Base-by-base conservation (phyloP, 2,113 vertebrate species). In the Myodes glareolus region DNA sequence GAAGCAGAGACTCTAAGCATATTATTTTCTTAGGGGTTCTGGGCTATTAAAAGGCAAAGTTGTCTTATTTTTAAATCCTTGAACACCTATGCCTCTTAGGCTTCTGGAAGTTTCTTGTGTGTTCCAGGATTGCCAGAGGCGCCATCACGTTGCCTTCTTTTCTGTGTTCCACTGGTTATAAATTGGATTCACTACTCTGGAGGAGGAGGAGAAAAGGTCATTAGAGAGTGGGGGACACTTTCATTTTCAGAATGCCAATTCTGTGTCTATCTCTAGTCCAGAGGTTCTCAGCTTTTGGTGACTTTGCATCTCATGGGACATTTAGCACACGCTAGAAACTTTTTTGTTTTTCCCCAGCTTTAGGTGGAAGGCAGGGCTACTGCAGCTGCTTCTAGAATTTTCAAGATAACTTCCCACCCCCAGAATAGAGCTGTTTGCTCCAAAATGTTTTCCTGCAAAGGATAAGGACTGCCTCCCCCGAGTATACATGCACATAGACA, bases 1-100 rank as follows among this genome's bases (percentile, higher is more conserved):
- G 77, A 84, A 65, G 33, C 1, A 5, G 42, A 92, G 50, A 16
- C 25, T 58, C 80, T 33, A n/a, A 42, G 55, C n/a, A 45, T 90
- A 45, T 76, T 29, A 63, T 78, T 42, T 73, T 47, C 23, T 90
- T 4, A 33, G 16, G 27, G 3, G 39, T 77, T 45, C 6, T 31
- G 45, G 10, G 47, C 23, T 63, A 45, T 45, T 10, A 70, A 90
- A 67, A 70, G 67, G 31, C n/a, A 68, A 82, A 50, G 63, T 33
- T 5, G 1, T 77, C 92, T 76, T 81, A 72, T 65, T 45, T 98
- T 52, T 96, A 95, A 97, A 96, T 96, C 90, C 73, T 25, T 85
- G 47, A 77, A 81, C 90, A 70, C 76, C 50, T 10, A 55, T 55
- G 33, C 73, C 68, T 95, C 76, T 67, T 7, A 19, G 63, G 42